Percentiles rank a stretch among this genome's conserved stretches.
These are phyloP conservation scores for Lasioglossum zephyrum DNA, from an alignment of 2,888 invertebrate genomes.

Conservation along the genomic window DNA sequence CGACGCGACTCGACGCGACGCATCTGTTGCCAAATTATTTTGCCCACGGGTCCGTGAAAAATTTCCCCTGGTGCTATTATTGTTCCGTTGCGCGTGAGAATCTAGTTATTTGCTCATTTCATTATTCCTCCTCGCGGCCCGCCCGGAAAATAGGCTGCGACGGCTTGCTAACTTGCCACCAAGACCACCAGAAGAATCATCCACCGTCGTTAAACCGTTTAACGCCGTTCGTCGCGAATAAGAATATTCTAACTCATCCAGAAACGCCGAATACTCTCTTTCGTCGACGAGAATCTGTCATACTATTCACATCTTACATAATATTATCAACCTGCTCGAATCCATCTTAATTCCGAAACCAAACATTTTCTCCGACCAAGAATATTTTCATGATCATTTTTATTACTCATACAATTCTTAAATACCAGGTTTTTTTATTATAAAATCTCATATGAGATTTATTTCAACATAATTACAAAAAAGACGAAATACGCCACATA, in stretches of 20 bases:
- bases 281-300: neutral
- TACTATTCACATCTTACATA: neutral
- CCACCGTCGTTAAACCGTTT: constrained; percentile 4
- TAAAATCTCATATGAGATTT: too few species aligned
- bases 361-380: neutral
- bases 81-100: constrained; percentile 81
- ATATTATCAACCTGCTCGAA: neutral
- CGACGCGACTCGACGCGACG: constrained; percentile 79
- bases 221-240: neutral
- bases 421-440: too few species aligned
- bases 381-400: neutral
- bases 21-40: constrained; percentile 85
- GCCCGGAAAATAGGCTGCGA: constrained; percentile 64
- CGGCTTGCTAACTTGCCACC: constrained; percentile 53
- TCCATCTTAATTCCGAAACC: too few species aligned
- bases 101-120: constrained; percentile 82
- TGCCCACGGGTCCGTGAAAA: constrained; percentile 83
- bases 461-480: too few species aligned
- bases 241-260: neutral
- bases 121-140: constrained; percentile 61
- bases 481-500: too few species aligned
- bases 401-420: too few species aligned
- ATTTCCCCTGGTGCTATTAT: constrained; percentile 81
- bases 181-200: constrained; percentile 24
- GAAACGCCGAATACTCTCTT: neutral